Base-by-base conservation (phyloP, 2,888 invertebrate species). In the Patella ulyssiponensis region DNA sequence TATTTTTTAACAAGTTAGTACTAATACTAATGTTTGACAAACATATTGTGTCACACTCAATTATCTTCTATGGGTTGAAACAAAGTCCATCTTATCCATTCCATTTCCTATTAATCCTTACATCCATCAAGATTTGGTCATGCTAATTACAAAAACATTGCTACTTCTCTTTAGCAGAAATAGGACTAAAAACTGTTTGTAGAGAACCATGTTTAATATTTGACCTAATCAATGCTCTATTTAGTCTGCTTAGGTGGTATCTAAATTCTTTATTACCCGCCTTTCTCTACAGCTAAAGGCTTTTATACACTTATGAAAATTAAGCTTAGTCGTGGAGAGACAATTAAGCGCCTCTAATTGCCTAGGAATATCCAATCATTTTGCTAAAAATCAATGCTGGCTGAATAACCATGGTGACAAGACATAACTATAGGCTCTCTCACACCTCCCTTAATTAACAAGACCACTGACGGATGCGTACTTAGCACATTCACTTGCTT, bases 311-410 rank as follows among this genome's bases (percentile, higher is more conserved):
- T 75, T 75, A 52, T 51, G 54, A 71, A 70, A 71, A 75, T 75
- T 75, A 75, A 75, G 23, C 74, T 15, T 33, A 64, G 56, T 23
- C 58, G n/a, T 52, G 71, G 58, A 75, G 77, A 80, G 73, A 80
- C 79, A 80, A 80, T 80, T 77, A 80, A 80, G 72, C 75, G 70
- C 69, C 71, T 73, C 77, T 80, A 80, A 80, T 80, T 80, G 79
- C 75, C 77, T 75, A 74, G 77, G 77, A 80, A 80, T 73, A 69
- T 80, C 75, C 75, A 75, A 75, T 75, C 77, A 75, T 73, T 71
- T 58, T 71, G 23, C 56, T 69, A 56, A 69, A 75, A 77, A 80
- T 80, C 79, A 80, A 80, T 80, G 75, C 33, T 51, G 51, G 69
- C 23, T 51, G 73, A 73, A 53, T 75, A 58, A 71, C 52, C 52